phyloP scores from a whole-genome alignment of 2,888 invertebrate species.

The Euphydryas editha region DNA sequence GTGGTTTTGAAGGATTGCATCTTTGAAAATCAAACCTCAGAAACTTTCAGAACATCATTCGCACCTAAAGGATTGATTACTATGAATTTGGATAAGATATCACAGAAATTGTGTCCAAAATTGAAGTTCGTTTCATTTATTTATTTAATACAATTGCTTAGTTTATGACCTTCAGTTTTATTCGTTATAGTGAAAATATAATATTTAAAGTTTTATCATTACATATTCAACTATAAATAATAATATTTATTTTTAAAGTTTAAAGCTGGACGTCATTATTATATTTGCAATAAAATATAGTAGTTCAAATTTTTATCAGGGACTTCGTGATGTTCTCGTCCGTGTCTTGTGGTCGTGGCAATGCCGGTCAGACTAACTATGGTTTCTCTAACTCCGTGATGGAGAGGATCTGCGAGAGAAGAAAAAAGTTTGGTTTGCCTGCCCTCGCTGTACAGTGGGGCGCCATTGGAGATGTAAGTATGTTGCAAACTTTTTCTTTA shows the following conservation, averaged over 20 bases:
- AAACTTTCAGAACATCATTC: constrained; percentile 87
- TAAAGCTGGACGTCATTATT: too few species aligned
- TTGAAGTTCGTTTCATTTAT: constrained; percentile 23
- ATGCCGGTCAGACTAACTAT: constrained; percentile 95
- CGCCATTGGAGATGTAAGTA: constrained; percentile 93
- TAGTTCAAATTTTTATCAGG: too few species aligned
- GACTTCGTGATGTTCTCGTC: constrained; percentile 96
- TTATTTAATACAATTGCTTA: constrained; percentile 64
- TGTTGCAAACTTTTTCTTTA: not conserved
- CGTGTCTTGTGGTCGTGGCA: constrained; percentile 95
- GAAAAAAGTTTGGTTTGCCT: constrained; percentile 87
- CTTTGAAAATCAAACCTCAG: constrained; percentile 89
- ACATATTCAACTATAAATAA: too few species aligned
- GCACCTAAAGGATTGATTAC: constrained; percentile 92
- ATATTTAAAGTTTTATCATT: too few species aligned
- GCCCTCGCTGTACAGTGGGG: constrained; percentile 96
- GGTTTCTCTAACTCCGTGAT: constrained; percentile 93
- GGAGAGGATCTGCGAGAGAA: constrained; percentile 65
- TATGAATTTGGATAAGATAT: constrained; percentile 86
- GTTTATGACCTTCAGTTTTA: not conserved
- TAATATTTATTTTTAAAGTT: too few species aligned
- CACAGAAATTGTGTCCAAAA: constrained; percentile 66
- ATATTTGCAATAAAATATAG: too few species aligned
- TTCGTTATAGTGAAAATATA: too few species aligned
- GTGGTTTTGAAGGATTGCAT: constrained; percentile 90